Evolutionary conservation across 2,113 vertebrate genomes (phyloP).

Genomic region (Diphyllodes magnificus): DNA sequence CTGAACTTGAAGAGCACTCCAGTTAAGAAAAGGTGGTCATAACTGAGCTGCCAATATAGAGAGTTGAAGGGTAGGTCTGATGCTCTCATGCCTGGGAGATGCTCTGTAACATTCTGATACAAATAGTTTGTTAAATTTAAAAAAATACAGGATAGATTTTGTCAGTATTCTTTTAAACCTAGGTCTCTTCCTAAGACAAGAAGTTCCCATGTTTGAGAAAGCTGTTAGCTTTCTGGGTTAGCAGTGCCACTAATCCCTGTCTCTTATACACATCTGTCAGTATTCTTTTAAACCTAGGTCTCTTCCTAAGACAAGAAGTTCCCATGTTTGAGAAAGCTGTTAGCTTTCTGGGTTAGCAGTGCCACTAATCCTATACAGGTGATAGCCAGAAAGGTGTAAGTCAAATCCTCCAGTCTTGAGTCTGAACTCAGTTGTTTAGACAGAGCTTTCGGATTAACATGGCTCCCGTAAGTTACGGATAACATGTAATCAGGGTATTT

Average conservation of each 20-base stretch:
- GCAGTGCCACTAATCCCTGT: neutral
- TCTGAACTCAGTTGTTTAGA: neutral
- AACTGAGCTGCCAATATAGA: neutral
- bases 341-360: neutral
- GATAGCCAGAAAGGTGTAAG: neutral
- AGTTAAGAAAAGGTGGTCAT: neutral
- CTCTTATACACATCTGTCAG: no score
- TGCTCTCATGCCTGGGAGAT: neutral
- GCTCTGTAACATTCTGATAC: neutral
- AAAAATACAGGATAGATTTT: neutral
- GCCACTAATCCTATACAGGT: neutral
- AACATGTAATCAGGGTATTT: neutral
- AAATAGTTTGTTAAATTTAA: neutral
- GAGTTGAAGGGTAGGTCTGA: neutral
- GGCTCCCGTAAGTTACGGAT: rapidly evolving
- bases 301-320: neutral
- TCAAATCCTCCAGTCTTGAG: neutral
- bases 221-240: neutral
- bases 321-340: neutral
- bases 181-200: neutral
- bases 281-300: neutral
- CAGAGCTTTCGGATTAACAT: neutral
- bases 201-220: neutral
- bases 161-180: neutral
- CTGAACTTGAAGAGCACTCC: neutral